These are phyloP conservation scores for Sialis fuliginosa DNA, from an alignment of 2,888 invertebrate species.

Conservation along the genomic window DNA sequence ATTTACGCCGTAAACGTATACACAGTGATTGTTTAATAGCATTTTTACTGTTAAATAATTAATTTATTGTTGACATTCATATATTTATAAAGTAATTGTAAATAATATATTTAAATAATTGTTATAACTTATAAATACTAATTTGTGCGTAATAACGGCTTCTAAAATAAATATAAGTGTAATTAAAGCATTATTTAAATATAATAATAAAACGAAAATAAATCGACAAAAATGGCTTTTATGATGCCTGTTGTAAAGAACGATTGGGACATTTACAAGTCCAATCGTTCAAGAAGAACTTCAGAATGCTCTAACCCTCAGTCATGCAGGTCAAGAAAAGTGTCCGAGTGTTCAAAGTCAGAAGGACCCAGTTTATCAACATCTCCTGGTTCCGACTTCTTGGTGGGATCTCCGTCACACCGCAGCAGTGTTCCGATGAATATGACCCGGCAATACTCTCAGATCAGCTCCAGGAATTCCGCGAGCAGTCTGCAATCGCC, in stretches of 20 bases:
- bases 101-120: too few species aligned
- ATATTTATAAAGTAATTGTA: too few species aligned
- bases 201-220: neutral
- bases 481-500: conserved; percentile 45
- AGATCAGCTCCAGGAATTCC: conserved; percentile 41
- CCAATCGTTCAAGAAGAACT: conserved; percentile 53
- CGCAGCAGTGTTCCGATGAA: conserved; percentile 48
- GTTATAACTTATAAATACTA: too few species aligned
- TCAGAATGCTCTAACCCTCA: conserved; percentile 53
- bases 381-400: conserved; percentile 41
- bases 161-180: too few species aligned
- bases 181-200: too few species aligned
- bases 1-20: too few species aligned
- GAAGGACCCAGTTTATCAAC: conserved; percentile 54
- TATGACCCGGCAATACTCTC: conserved; percentile 40
- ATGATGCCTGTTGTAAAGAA: conserved; percentile 92
- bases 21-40: too few species aligned
- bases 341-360: conserved; percentile 55
- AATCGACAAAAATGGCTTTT: conserved; percentile 55
- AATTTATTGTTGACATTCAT: too few species aligned
- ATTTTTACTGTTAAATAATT: too few species aligned
- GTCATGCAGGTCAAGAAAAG: conserved; percentile 47
- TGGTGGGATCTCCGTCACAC: conserved; percentile 37
- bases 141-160: too few species aligned
- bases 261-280: conserved; percentile 85